Evolutionary conservation across 1,140 invertebrate genomes (phyloP).

Genomic region (Myzus persicae): DNA sequence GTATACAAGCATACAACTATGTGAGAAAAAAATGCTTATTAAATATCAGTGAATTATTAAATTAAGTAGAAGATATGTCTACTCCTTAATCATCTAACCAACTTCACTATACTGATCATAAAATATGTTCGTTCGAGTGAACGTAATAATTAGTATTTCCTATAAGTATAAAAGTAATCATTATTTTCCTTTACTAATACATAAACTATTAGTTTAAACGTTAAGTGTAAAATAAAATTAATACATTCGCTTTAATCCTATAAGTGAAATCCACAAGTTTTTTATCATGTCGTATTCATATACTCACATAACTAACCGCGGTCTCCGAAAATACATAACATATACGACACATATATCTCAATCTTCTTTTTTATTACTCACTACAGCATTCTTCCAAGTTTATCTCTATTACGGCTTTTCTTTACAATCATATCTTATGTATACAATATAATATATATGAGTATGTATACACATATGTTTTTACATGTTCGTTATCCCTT

Average conservation of each 20-base stretch:
- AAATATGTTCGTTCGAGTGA: not conserved
- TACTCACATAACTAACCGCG: not conserved
- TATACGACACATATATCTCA: not conserved
- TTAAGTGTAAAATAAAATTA: not conserved
- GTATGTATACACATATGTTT: not conserved
- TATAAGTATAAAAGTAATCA: too few species aligned
- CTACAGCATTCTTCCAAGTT: not conserved
- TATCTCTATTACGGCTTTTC: not conserved
- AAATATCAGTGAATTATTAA: too few species aligned
- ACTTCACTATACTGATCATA: not conserved
- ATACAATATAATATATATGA: not conserved
- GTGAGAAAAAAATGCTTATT: not conserved
- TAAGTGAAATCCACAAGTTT: not conserved
- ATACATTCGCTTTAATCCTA: not conserved
- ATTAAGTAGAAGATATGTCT: too few species aligned
- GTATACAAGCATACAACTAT: not conserved
- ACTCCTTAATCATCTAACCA: too few species aligned
- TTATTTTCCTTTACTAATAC: not conserved
- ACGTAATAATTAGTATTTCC: not conserved
- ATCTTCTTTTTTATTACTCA: not conserved
- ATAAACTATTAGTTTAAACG: not conserved
- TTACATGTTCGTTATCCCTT: not conserved
- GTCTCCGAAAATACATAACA: not conserved
- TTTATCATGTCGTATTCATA: not conserved
- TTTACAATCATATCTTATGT: slow-evolving; percentile 16